Conservation (phyloP, 2,113 vertebrate genomes). For the Cephalopterus ornatus region DNA sequence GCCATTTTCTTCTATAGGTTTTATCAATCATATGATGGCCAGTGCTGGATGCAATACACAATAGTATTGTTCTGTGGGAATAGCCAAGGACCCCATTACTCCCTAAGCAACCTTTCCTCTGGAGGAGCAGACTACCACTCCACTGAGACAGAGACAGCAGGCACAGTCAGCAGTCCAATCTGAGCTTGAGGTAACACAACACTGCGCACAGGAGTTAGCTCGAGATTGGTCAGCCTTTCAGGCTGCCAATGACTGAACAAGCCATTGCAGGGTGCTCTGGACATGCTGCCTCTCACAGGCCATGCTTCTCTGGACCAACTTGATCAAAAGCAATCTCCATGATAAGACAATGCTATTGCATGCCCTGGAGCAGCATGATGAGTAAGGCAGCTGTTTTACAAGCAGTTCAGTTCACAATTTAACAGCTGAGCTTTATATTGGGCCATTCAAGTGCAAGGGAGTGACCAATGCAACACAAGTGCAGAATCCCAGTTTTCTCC, state of each 20-base stretch:
- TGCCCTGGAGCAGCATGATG: neutral
- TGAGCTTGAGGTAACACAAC: neutral
- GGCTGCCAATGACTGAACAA: neutral
- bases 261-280: neutral
- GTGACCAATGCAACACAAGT: neutral
- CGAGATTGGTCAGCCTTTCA: neutral
- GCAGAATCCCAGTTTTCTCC: neutral
- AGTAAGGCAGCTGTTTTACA: neutral
- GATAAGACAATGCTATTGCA: neutral
- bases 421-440: neutral
- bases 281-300: neutral
- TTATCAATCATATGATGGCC: neutral
- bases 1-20: neutral
- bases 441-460: neutral
- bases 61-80: accelerated
- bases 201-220: accelerated
- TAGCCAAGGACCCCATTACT: neutral
- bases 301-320: neutral
- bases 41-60: neutral
- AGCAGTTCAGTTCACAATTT: neutral
- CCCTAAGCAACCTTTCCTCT: no score
- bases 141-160: neutral
- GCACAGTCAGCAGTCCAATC: neutral
- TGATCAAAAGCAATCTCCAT: neutral
- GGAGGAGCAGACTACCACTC: neutral